A percentile compares a stretch with the other conserved stretches of the same genome.
These are phyloP conservation scores for Platysternon megacephalum DNA, from an alignment of 2,113 vertebrate genomes.

Conservation along the genomic window DNA sequence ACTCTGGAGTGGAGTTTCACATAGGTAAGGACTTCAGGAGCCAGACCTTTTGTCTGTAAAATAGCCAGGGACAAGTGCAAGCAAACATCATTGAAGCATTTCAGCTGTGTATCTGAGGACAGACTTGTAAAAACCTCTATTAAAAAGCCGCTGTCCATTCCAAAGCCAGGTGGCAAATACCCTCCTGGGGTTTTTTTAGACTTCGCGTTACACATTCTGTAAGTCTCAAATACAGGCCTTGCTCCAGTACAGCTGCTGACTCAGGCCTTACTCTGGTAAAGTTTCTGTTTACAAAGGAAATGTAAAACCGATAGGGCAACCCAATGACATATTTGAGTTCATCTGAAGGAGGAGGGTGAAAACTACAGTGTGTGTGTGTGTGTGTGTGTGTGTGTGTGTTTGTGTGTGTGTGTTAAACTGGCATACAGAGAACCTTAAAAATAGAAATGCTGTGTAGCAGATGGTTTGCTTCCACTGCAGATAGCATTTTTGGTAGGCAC, in stretches of 20 bases:
- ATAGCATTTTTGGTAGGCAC: conserved; percentile 61
- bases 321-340: conserved; percentile 66
- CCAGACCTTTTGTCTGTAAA: neutral
- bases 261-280: conserved; percentile 52
- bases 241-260: conserved; percentile 72
- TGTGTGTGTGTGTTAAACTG: conserved; percentile 53
- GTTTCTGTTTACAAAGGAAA: conserved; percentile 71
- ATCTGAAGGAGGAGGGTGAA: conserved; percentile 39
- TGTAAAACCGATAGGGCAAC: conserved; percentile 48
- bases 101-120: neutral
- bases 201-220: conserved; percentile 62
- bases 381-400: conserved; percentile 63
- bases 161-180: conserved; percentile 69
- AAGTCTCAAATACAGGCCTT: conserved; percentile 41
- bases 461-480: conserved; percentile 54
- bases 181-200: neutral
- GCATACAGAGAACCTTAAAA: conserved; percentile 49
- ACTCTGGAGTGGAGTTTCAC: neutral
- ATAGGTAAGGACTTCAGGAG: neutral
- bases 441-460: conserved; percentile 60
- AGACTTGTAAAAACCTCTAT: neutral
- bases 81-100: neutral
- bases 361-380: conserved; percentile 51
- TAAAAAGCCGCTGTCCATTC: conserved; percentile 35
- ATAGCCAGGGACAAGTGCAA: neutral